phyloP scores from a whole-genome alignment of 2,888 invertebrate genomes.

The Lasioglossum morio region DNA sequence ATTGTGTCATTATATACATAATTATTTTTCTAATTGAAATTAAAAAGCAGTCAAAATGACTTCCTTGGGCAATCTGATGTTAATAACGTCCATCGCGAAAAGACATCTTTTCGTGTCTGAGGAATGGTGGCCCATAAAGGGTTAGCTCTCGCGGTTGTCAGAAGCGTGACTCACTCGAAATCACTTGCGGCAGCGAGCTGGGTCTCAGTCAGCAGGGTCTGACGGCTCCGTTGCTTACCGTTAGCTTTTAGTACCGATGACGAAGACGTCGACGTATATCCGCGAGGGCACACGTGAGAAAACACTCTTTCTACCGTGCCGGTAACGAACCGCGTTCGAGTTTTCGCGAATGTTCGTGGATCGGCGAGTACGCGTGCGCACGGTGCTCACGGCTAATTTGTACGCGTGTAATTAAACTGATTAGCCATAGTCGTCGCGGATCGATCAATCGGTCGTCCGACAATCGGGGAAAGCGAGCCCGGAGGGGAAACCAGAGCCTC shows the following conservation, averaged over 20 bases:
- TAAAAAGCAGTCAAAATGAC: too few species aligned
- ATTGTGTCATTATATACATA: too few species aligned
- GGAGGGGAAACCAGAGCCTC: neutral
- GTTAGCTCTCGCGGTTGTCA: slow-evolving; percentile 17
- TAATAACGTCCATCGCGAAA: neutral
- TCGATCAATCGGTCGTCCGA: slow-evolving; percentile 31
- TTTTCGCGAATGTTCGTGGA: slow-evolving; percentile 21
- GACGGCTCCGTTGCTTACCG: slow-evolving; percentile 63
- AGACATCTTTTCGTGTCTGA: neutral
- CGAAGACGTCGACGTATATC: slow-evolving; percentile 37
- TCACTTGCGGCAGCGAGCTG: slow-evolving; percentile 52
- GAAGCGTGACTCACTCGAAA: slow-evolving; percentile 25
- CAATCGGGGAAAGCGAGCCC: slow-evolving; percentile 24
- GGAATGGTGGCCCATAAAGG: neutral
- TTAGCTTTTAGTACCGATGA: slow-evolving; percentile 67
- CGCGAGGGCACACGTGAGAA: slow-evolving; percentile 66
- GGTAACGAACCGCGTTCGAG: slow-evolving; percentile 3
- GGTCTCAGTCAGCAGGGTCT: neutral
- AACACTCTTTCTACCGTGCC: slow-evolving; percentile 46
- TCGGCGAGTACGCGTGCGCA: neutral
- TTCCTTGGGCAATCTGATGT: too few species aligned
- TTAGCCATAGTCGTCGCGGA: neutral
- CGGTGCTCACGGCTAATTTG: slow-evolving; percentile 32
- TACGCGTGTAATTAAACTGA: slow-evolving; percentile 40
- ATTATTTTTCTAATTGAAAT: too few species aligned